A percentile compares a stretch with the other conserved stretches of the same genome.
phyloP scores from a whole-genome alignment of 2,888 invertebrate genomes.

The Shargacucullia verbasci region DNA sequence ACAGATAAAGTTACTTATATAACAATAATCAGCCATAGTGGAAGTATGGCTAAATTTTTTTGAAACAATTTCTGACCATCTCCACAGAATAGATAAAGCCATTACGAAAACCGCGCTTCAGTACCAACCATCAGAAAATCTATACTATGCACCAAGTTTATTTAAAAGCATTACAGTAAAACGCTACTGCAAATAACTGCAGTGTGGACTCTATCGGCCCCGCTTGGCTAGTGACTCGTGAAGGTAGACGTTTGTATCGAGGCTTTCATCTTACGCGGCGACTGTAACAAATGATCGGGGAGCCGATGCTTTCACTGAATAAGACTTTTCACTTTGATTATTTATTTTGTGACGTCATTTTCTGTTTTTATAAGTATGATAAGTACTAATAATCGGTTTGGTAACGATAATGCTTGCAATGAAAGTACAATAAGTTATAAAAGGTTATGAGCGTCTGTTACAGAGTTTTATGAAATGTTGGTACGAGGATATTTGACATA shows the following conservation, averaged over 20 bases:
- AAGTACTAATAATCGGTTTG: background rate
- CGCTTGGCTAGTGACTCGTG: conserved; percentile 79
- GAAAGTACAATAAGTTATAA: no score
- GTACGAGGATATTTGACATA: no score
- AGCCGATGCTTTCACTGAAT: conserved; percentile 44
- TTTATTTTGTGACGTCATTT: conserved; percentile 49
- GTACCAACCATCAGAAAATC: no score
- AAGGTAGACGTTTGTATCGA: conserved; percentile 80
- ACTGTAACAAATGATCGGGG: conserved; percentile 82
- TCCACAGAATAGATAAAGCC: no score
- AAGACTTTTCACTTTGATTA: conserved; percentile 64
- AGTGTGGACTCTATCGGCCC: conserved; percentile 39
- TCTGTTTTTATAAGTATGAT: conserved; percentile 6
- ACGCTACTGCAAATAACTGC: conserved; percentile 35
- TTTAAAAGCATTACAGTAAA: conserved; percentile 15
- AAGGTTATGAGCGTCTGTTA: no score
- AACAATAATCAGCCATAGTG: no score
- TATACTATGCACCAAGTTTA: conserved; percentile 1
- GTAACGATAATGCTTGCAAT: background rate
- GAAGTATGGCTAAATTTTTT: no score
- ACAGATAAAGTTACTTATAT: no score
- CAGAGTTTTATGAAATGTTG: no score
- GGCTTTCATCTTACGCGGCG: conserved; percentile 84
- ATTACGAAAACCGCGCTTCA: no score
- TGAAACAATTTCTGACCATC: no score